Base-by-base conservation (phyloP, 1,140 invertebrate genomes). In the Triops cancriformis region DNA sequence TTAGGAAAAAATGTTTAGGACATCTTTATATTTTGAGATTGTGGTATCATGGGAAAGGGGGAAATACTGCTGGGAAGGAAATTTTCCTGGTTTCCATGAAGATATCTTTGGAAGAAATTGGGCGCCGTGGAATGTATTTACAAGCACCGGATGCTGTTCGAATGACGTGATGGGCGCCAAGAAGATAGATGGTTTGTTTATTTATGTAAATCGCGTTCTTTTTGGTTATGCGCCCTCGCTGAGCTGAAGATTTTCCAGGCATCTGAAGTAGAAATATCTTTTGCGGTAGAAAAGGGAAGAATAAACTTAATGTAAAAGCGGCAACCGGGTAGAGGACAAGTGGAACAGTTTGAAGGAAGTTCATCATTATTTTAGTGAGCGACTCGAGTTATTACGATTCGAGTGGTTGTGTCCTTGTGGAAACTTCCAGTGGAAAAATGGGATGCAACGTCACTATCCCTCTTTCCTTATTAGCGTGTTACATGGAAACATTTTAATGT, bases 151-250 rank as follows among this genome's bases (percentile, higher is more conserved):
- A 64, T 64, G 51, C 51, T 23, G 51, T 64, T 64, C 51, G 6
- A 64, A 64, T 64, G 51, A 64, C 51, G 51, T 64, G 51, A 23
- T 64, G 51, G 51, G 51, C 51, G 51, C 51, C 51, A 64, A 64
- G 51, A 64, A 64, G 51, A 64, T 64, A 64, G 51, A 64, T 64
- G 0, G 51, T 64, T 64, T 64, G 51, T 64, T 64, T 64, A 64
- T 64, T 64, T 64, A 64, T 64, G 51, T 64, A 64, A 64, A 64
- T 23, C 51, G 51, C 51, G 14, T 64, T 64, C 51, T 64, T 64
- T 64, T 23, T 64, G 9, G 9, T 64, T 64, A 12, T 14, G 1
- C 51, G 51, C 14, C 51, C 18, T 64, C 14, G 51, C 51, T 18
- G 23, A n/a, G 23, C 51, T 64, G 1, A 18, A 64, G 51, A 18